Evolutionary conservation across 2,113 vertebrate species (phyloP).

Genomic region (Sylvietta virens): DNA sequence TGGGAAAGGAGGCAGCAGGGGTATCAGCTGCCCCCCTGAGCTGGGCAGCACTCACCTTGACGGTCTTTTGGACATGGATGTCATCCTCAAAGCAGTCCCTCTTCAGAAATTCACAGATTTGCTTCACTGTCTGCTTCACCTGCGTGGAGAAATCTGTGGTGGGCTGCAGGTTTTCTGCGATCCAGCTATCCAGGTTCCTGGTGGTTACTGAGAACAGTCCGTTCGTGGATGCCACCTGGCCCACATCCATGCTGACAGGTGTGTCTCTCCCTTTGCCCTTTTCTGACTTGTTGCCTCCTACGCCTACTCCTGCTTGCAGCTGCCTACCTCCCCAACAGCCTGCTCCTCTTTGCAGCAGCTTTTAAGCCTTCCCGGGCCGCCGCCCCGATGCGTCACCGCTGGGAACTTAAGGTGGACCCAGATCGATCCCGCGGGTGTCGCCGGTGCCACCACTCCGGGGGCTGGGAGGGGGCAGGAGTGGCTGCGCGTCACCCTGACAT

Average conservation of each 20-base stretch:
- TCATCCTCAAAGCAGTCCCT: background rate
- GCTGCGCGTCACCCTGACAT: background rate
- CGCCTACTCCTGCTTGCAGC: accelerated
- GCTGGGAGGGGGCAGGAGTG: background rate
- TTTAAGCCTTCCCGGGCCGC: background rate
- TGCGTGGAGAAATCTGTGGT: background rate
- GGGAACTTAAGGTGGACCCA: background rate
- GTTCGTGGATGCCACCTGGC: accelerated
- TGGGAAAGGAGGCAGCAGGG: background rate
- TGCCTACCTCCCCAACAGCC: accelerated
- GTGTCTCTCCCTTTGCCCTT: accelerated
- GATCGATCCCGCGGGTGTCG: accelerated
- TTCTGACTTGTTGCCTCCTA: accelerated
- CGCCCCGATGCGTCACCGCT: background rate
- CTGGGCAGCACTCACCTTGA: background rate
- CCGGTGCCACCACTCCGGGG: background rate
- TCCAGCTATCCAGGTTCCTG: background rate
- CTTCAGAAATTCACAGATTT: constrained; percentile 44
- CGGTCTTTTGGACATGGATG: background rate
- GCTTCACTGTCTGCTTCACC: background rate
- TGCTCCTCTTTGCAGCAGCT: accelerated
- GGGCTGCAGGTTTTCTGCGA: background rate
- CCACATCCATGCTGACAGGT: background rate
- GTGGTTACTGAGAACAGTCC: accelerated
- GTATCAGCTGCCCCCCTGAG: accelerated